A percentile compares a stretch with the other conserved stretches of the same genome.
Conservation (phyloP, 1,140 invertebrate species). For the Ceratina australensis region DNA sequence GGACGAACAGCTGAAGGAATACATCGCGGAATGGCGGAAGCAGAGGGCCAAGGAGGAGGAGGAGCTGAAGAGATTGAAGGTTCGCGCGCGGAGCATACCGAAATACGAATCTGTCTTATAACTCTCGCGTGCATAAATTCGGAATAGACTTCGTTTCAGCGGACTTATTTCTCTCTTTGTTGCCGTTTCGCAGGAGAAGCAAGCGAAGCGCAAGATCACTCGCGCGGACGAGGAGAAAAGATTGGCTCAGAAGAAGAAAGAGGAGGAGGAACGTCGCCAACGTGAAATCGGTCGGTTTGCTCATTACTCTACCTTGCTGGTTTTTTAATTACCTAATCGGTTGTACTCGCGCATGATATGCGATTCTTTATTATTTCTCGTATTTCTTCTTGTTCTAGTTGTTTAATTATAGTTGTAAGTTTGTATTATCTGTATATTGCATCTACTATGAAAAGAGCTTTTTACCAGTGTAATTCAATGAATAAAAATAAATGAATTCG, state of each 20-base stretch:
- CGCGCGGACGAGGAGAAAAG: constrained; percentile 96
- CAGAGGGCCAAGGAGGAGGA: constrained; percentile 97
- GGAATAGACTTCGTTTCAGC: not conserved
- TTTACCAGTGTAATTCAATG: too few relatives aligned
- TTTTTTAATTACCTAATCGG: too few relatives aligned
- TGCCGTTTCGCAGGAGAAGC: constrained; percentile 86
- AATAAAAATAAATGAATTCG: too few relatives aligned
- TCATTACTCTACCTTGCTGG: not conserved
- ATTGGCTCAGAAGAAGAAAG: constrained; percentile 95
- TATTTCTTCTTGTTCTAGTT: too few relatives aligned
- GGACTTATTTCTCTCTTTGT: not conserved
- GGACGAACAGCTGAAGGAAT: constrained; percentile 97
- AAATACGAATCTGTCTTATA: not conserved
- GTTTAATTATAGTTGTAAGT: too few relatives aligned
- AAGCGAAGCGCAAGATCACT: constrained; percentile 94
- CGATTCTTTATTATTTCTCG: not conserved
- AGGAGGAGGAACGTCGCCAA: constrained; percentile 94
- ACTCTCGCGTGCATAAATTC: not conserved
- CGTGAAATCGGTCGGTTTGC: constrained; percentile 84
- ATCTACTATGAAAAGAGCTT: too few relatives aligned
- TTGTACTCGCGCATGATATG: not conserved
- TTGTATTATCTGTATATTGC: too few relatives aligned
- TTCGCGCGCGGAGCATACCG: constrained; percentile 26
- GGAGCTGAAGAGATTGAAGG: constrained; percentile 94
- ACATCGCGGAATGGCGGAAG: constrained; percentile 97